Evolutionary conservation across 1,140 invertebrate species (phyloP), one percentile per base, ranked within the genome.

Genomic region (Drosophila tropicalis): DNA sequence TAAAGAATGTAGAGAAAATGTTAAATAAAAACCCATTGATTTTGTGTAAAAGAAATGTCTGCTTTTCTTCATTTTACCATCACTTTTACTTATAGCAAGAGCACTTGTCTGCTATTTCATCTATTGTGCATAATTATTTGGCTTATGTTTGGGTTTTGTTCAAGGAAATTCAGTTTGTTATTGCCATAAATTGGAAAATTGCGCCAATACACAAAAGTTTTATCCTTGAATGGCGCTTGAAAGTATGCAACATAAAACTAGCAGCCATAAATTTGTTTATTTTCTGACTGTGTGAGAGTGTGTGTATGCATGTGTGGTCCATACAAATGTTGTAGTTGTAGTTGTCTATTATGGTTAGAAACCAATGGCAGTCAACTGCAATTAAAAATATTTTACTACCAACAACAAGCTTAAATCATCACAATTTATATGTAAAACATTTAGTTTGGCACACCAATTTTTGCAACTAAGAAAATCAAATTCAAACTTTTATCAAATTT

Each of bases 1-100:
- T 90, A 90, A 81, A 89, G 77, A 89, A 89, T 51, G 9, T 51
- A 51, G 17, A 51, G 10, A 51, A 51, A 51, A 51, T 19, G 41
- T 44, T 44, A 44, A 44, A 44, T 15, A 44, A 44, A 44, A 44
- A 15, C n/a, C 41, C 69, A 78, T 78, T 79, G 69, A 79, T 85
- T 89, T 72, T 71, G 36, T 12, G 12, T 9, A 12, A 4, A 51
- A 84, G 81, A 90, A 75, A 77, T 40, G 68, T 70, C 66, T 67
- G 69, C 57, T 62, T 58, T 39, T 61, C 25, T 44, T 29, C 44
- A 22, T 57, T 57, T 34, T 36, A 36, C n/a, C 34, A 34, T 36
- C 29, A 34, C 55, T 57, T 36, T 57, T 17, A 34, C 15, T 22
- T 29, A 5, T 25, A 47, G 0, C 15, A 7, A 47, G 44, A 17